phyloP scores from a whole-genome alignment of 1,140 invertebrate species.

The Cydia strobilella region DNA sequence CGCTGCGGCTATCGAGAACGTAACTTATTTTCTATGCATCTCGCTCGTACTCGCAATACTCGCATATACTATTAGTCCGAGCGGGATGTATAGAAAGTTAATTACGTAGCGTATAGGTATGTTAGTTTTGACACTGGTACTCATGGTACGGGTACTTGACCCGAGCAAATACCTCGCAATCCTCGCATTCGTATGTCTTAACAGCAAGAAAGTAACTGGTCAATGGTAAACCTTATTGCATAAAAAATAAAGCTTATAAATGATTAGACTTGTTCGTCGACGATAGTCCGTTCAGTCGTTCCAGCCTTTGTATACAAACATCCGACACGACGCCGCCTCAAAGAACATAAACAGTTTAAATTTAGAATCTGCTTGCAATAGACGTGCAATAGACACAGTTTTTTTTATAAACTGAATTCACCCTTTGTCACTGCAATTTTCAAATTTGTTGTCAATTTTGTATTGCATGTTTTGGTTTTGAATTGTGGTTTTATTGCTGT shows the following conservation, averaged over 20 bases:
- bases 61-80: no score
- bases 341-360: slow-evolving; percentile 16
- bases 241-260: not conserved
- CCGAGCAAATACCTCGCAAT: slow-evolving; percentile 1
- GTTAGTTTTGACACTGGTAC: no score
- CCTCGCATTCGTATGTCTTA: no score
- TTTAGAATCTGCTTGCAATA: not conserved
- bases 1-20: no score
- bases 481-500: not conserved
- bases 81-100: no score
- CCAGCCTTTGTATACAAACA: slow-evolving; percentile 9
- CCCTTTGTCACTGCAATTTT: not conserved
- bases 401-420: not conserved
- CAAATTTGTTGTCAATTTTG: slow-evolving; percentile 1
- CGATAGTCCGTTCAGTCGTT: not conserved
- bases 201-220: no score
- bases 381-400: not conserved
- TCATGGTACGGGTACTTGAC: no score
- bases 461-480: not conserved
- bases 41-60: no score
- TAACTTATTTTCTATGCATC: no score
- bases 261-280: not conserved
- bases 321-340: not conserved
- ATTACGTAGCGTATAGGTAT: no score
- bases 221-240: not conserved